phyloP scores from a whole-genome alignment of 2,113 vertebrate genomes.

The Thunnus maccoyii region DNA sequence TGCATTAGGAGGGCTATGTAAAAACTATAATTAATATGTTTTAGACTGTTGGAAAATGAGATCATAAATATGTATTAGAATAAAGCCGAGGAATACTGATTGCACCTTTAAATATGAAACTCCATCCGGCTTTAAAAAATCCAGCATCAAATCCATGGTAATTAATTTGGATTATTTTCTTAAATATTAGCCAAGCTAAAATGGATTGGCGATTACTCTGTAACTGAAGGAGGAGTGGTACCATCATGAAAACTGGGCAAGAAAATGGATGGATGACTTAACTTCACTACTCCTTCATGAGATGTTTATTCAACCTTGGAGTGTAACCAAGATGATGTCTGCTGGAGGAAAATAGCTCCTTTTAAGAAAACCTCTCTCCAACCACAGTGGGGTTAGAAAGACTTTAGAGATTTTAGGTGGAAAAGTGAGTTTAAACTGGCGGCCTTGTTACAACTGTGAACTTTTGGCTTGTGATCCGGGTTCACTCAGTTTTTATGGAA shows the following conservation, averaged over 20 bases:
- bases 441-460: conserved; percentile 23
- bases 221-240: conserved; percentile 36
- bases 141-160: conserved; percentile 59
- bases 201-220: conserved; percentile 52
- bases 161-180: conserved; percentile 69
- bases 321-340: conserved; percentile 56
- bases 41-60: conserved; percentile 59
- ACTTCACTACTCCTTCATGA: conserved; percentile 34
- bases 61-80: conserved; percentile 75
- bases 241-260: conserved; percentile 41
- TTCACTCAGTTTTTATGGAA: conserved; percentile 20
- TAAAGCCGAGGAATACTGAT: conserved; percentile 52
- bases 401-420: conserved; percentile 36
- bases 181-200: conserved; percentile 64
- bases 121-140: conserved; percentile 56
- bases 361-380: conserved; percentile 44
- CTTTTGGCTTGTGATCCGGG: conserved; percentile 9
- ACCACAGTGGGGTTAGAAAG: conserved; percentile 42
- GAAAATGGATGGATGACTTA: conserved; percentile 50
- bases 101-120: conserved; percentile 43
- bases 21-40: conserved; percentile 65
- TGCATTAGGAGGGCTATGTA: conserved; percentile 30
- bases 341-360: conserved; percentile 44
- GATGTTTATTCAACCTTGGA: conserved; percentile 70
- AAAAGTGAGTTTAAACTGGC: conserved; percentile 23